Evolutionary conservation across 2,113 vertebrate genomes (phyloP), one percentile per base, ranked within the genome.

Genomic region (Tychaedon coryphoeus): DNA sequence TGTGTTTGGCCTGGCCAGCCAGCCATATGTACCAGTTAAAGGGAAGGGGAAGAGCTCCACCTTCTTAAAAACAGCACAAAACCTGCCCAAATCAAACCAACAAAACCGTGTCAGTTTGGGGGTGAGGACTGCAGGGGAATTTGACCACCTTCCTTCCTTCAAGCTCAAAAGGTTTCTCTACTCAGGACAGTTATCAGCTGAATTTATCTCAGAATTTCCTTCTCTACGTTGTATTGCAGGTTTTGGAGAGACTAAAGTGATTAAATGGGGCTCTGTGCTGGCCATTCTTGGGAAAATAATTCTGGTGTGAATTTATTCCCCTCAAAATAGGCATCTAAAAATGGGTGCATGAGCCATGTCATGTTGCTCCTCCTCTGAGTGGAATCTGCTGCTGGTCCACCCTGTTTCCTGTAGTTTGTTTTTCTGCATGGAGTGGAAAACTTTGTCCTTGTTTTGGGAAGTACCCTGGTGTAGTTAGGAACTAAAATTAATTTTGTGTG

Each of bases 341-440:
- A 84, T 75, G 83, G 66, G 70, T 22, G 15, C 15, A 16, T 66
- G 95, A 90, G 83, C 91, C 28, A 9, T 62, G 79, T 78, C 24
- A 8, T 11, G 8, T 77, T 34, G 45, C 73, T 94, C 72, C 58
- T 95, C 83, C 92, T 92, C 10, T 2, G 53, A 64, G 92, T 90
- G 92, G 90, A 93, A 82, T 88, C 95, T 88, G 82, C 86, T 91
- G 83, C 83, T 64, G 61, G 75, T 84, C 93, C 91, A 81, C 83
- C 96, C 86, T 58, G 45, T 77, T 97, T 95, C 91, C 95, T 92
- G 89, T 24, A 64, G 84, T 28, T 93, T 95, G 92, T 95, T 97
- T 96, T 96, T 89, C 94, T 93, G 80, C 76, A 53, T 7, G 10
- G 48, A 91, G 66, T 92, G 91, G 96, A 96, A 95, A 96, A 93